A percentile compares a stretch with the other conserved stretches of the same genome.
phyloP scores from a whole-genome alignment of 1,140 invertebrate species.

The Chlorops oryzae region DNA sequence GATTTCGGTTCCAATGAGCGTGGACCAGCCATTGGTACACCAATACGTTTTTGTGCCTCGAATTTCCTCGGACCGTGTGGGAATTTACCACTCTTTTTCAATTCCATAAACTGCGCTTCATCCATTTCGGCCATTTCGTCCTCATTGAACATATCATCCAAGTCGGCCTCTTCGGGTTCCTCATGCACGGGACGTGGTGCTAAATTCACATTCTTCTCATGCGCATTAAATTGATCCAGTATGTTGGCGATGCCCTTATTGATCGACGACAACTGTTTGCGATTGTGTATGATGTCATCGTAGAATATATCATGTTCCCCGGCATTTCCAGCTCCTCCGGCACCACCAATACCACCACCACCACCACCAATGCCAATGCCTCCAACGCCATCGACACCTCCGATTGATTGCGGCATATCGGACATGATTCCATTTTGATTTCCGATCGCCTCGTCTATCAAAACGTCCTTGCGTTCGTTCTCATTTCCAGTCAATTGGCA shows the following conservation, averaged over 20 bases:
- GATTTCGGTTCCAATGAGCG: conserved; percentile 48
- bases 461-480: conserved; percentile 48
- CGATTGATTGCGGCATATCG: conserved; percentile 22
- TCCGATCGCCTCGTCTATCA: conserved; percentile 25
- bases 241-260: conserved; percentile 21
- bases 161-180: conserved; percentile 37
- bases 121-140: conserved; percentile 38
- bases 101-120: conserved; percentile 37
- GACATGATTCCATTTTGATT: conserved; percentile 28
- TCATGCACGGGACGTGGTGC: conserved; percentile 42
- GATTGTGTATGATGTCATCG: conserved; percentile 57
- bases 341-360: conserved; percentile 10
- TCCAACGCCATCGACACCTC: conserved; percentile 9
- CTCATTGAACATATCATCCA: conserved; percentile 39
- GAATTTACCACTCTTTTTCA: conserved; percentile 61
- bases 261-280: conserved; percentile 31
- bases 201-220: conserved; percentile 38
- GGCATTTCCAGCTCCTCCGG: conserved; percentile 11
- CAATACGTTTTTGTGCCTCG: conserved; percentile 49
- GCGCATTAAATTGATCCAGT: conserved; percentile 25
- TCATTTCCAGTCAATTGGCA: conserved; percentile 61
- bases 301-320: conserved; percentile 52
- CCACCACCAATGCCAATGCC: neutral
- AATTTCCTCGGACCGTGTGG: conserved; percentile 74
- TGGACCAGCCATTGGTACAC: conserved; percentile 54